Evolutionary conservation across 1,140 invertebrate genomes (phyloP), one percentile per base, ranked within the genome.

Genomic region (Ooceraea biroi): DNA sequence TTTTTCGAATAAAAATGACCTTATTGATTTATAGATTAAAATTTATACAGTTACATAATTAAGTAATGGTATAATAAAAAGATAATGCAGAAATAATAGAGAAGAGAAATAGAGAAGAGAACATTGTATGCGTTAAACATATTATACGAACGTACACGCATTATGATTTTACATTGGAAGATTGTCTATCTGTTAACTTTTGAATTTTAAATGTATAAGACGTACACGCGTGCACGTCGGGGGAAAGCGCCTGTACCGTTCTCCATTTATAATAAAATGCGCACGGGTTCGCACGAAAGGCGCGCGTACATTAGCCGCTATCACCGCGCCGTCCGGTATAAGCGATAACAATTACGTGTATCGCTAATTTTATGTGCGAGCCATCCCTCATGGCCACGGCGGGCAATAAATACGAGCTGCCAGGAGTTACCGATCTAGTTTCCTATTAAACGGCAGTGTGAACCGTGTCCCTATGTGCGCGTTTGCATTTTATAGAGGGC

Each of bases 281-380:
- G 77, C 65, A 73, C 63, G 19, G 27, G 60, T 78, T 78, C 84
- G 84, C 85, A 84, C 83, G 80, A 76, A 65, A 83, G 80, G 41
- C 22, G 52, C 36, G 48, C 68, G 73, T 78, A 78, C 57, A 25
- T 60, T 41, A 76, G 73, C 22, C 78, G 90, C 89, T 90, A 91
- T 88, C 89, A 77, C 69, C 63, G 30, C 44, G 85, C 85, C 87
- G 89, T 87, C 88, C 83, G 85, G 86, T 83, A 89, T 91, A 90
- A 88, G 90, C 88, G 89, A 90, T 91, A 90, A 92, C 92, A 92
- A 92, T 92, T 92, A 91, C 90, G 83, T 88, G 85, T 91, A 91
- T 93, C 92, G 87, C 90, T 92, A 92, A 92, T 93, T 92, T 93
- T 91, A 93, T 91, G 91, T 90, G 90, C 89, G 89, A 89, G 89